Base-by-base conservation (phyloP, 2,888 invertebrate species). In the Eubasilissa splendida region DNA sequence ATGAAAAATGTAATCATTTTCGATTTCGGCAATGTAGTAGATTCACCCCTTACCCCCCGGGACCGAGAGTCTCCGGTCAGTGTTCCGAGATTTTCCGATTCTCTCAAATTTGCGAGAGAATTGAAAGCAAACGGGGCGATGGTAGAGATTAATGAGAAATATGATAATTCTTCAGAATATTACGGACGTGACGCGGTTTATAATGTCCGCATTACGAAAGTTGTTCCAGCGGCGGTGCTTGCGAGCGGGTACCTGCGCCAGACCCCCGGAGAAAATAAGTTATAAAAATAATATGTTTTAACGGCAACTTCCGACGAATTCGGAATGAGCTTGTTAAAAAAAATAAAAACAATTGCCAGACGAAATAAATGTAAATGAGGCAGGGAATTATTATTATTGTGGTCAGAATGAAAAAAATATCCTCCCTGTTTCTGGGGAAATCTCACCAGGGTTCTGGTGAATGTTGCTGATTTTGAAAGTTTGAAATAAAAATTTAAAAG, bases 301-400 rank as follows among this genome's bases (percentile, higher is more conserved):
- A 76, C 42, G 22, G 60, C 60, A 31, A 76, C 52, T 63, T 60
- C 63, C 63, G 14, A 22, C 52, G 75, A 50, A 76, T 60, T 52
- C 60, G 42, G 52, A 76, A 76, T 60, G 75, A 76, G 63, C 75
- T 63, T 42, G 75, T 52, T 52, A 76, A 76, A 76, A 76, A 76
- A 54, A 70, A n/a, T 58, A 58, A 42, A 42, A 42, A 68, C 68
- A 68, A 68, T 68, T 42, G 68, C 68, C 11, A 12, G 33, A 68
- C 33, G 50, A 42, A 10, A 68, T 68, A 68, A 68, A 68, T 68
- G 33, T 14, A 68, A 42, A 68, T 68, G 68, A 68, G 50, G 50
- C 42, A 7, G 42, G 31, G 42, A 42, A 42, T 42, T 42, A 42
- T 42, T 42, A 42, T 42, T 42, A 42, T 42, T 42, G 42, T 42